Conservation (phyloP, 2,113 vertebrate species). For the Cyprichromis sp. region DNA sequence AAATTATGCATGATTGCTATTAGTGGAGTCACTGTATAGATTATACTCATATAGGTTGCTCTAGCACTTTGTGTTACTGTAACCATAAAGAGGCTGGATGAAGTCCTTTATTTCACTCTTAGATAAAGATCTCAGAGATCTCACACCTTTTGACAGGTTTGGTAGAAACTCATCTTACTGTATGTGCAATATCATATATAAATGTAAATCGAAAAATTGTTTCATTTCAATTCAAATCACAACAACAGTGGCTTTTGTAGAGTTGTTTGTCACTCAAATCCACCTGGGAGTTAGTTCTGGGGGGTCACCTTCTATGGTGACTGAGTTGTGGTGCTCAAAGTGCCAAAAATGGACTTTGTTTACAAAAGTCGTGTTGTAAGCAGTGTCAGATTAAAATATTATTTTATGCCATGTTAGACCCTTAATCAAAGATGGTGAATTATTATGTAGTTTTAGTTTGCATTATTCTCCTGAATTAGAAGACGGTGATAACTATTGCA, state of each 20-base stretch:
- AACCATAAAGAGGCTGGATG: background rate
- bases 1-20: background rate
- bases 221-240: background rate
- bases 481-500: no score
- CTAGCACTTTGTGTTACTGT: rapidly evolving
- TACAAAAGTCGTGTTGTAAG: background rate
- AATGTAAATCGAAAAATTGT: rapidly evolving
- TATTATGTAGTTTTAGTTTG: no score
- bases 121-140: background rate
- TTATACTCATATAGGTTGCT: background rate
- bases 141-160: background rate
- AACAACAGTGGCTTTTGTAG: background rate
- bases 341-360: background rate
- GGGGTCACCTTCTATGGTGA: background rate
- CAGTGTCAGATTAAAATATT: background rate
- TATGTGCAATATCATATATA: background rate
- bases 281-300: background rate
- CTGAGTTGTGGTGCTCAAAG: background rate
- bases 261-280: background rate
- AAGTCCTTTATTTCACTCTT: rapidly evolving
- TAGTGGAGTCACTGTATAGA: background rate
- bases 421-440: no score
- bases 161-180: background rate
- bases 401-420: no score
- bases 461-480: no score